Evolutionary conservation across 2,113 vertebrate genomes (phyloP), one percentile per base, ranked within the genome.

Genomic region (Gila orcuttii): DNA sequence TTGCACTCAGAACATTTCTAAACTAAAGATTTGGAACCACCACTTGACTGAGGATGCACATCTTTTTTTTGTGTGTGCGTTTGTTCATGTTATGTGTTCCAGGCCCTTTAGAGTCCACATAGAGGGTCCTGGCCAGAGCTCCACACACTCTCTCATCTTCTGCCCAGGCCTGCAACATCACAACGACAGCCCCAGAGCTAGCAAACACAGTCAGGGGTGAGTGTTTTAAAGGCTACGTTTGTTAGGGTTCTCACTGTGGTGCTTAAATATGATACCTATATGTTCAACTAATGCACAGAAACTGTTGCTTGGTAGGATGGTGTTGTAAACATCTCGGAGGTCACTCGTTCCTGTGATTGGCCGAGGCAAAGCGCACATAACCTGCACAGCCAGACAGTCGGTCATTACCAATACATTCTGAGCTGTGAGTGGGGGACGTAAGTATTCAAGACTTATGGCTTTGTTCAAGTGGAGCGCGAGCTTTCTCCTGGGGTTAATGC

Each of bases 371-470:
- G 50, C 55, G 31, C 71, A 47, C 33, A 77, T 86, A 87, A 79
- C 84, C 88, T 84, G 86, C 47, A 36, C 60, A 62, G 86, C 91
- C 90, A 93, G 93, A 93, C 91, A 94, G 91, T 77, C 91, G 89
- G 93, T 94, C 93, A 93, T 93, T 94, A 93, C 89, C 89, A 90
- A 93, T 94, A 93, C 92, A 94, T 95, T 93, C 88, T 92, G 88
- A 90, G 92, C 90, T 91, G 90, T 92, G 91, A 93, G 91, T 92
- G 88, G 90, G 85, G 91, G 91, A 92, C 90, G 90, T 94, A 94
- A 94, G 93, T 93, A 93, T 87, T 85, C 86, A 88, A 93, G 94
- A 94, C 93, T 93, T 94, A 93, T 90, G 89, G 92, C 92, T 93
- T 87, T 92, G 92, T 92, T 93, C 88, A 90, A 89, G 88, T 68